Evolutionary conservation across 2,888 invertebrate species (phyloP).

Genomic region (Odontomyia ornata): DNA sequence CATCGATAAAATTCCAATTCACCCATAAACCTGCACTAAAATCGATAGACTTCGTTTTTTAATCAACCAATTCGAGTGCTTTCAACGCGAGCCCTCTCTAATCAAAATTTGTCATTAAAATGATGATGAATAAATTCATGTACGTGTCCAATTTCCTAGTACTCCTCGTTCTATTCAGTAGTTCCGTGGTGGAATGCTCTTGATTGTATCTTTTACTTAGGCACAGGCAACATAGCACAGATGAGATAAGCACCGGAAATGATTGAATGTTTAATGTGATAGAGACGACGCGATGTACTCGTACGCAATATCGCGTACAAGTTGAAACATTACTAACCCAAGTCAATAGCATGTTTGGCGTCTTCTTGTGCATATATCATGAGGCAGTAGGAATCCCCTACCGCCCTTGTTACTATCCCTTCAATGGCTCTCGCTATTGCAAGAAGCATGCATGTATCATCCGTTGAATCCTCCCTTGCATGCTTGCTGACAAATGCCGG

Average conservation of each 20-base stretch:
- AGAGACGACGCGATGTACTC: background rate
- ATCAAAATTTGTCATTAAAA: constrained; percentile 7
- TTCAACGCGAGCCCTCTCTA: background rate
- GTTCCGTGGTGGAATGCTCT: constrained; percentile 10
- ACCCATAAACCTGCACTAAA: too few species aligned
- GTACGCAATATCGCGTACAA: background rate
- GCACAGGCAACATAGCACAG: background rate
- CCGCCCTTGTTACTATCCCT: background rate
- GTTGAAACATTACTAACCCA: constrained; percentile 11
- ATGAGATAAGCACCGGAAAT: constrained; percentile 39
- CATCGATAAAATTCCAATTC: too few species aligned
- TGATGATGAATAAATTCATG: background rate
- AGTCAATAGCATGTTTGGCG: background rate
- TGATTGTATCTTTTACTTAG: background rate
- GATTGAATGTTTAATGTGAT: constrained; percentile 39
- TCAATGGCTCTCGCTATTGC: background rate
- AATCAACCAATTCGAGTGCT: background rate
- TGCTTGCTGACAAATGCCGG: background rate
- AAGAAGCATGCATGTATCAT: constrained; percentile 10
- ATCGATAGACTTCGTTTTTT: too few species aligned
- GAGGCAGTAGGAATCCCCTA: background rate
- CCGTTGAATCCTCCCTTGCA: constrained; percentile 20
- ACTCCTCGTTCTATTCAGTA: background rate
- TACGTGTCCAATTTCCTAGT: background rate
- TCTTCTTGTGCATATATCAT: constrained; percentile 39